These are phyloP conservation scores for Oceanodroma tethys DNA, from an alignment of 2,113 vertebrate genomes.

Conservation along the genomic window DNA sequence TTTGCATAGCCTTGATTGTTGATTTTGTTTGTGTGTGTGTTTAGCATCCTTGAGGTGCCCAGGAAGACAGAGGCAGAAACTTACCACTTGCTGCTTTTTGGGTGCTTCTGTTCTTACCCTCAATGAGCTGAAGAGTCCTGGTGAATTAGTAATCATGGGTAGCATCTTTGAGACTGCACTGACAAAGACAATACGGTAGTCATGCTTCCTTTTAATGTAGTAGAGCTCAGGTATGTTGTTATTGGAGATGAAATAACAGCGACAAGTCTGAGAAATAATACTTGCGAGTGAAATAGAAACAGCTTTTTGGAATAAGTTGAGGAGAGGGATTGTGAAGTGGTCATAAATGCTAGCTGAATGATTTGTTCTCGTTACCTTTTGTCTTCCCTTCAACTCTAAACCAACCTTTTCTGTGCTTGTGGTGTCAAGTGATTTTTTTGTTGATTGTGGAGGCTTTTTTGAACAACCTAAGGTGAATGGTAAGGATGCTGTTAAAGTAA, in stretches of 20 bases:
- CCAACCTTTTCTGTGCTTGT: background rate
- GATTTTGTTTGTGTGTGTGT: background rate
- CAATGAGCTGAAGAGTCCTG: background rate
- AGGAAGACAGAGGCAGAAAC: background rate
- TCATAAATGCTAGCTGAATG: background rate
- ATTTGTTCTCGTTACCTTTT: background rate
- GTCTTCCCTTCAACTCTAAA: background rate
- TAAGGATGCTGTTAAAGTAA: background rate
- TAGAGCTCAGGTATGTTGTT: background rate
- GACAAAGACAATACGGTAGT: background rate
- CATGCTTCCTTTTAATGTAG: background rate
- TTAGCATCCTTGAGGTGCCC: background rate
- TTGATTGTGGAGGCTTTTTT: background rate
- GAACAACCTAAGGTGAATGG: background rate
- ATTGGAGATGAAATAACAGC: background rate
- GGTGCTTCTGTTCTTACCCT: background rate
- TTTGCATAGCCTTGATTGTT: background rate
- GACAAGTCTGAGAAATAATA: background rate
- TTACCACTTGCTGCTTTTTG: background rate
- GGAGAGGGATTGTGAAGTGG: background rate
- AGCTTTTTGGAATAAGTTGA: background rate
- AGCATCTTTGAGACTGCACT: background rate
- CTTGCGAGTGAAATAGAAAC: background rate
- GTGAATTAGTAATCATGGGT: background rate
- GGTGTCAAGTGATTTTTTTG: background rate